Base-by-base conservation (phyloP, 2,797 vertebrate genomes). In the Dendrocincla tyrannina region DNA sequence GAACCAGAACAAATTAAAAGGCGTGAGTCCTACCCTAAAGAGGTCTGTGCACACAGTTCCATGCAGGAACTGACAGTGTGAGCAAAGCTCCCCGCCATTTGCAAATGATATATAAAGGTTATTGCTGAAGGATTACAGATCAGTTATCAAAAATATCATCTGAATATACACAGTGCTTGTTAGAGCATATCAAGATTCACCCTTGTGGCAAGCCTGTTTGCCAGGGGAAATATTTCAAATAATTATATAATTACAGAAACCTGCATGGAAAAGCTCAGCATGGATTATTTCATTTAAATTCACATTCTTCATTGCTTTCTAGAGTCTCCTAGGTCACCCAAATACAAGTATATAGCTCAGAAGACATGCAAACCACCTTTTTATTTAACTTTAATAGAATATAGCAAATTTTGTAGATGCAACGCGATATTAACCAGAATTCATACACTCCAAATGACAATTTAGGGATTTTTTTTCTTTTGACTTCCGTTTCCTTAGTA, bases 31-130 rank as follows among this genome's bases (percentile, higher is more conserved):
- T 32, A 2, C 10, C 32, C 30, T 46, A 46, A 46, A 46, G 44
- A 46, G 44, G 32, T 1, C 50, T 33, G 20, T 46, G 44, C 44
- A 46, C 17, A 17, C 17, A 78, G 72, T 28, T 17, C 72, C 3
- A 0, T 1, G 11, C 15, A 7, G 7, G 24, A 44, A 35, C 28
- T 1, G 24, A 10, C 19, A 35, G 53, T 0, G 4, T 10, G 9
- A 85, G n/a, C 28, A 5, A 4, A 58, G 39, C 23, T 83, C 11
- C 67, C 46, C 27, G 0, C 35, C 17, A 89, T 82, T 92, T 68
- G 19, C 47, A 73, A 49, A 78, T 53, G 30, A 88, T 86, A 63
- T 75, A 77, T 62, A 84, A 70, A 60, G 44, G 52, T 30, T 33
- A 35, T 18, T 63, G 63, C 27, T 74, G 79, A 89, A 93, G 17